A percentile compares a stretch with the other conserved stretches of the same genome.
These are phyloP conservation scores for Diorhabda sublineata DNA, from an alignment of 1,140 invertebrate genomes.

Conservation along the genomic window DNA sequence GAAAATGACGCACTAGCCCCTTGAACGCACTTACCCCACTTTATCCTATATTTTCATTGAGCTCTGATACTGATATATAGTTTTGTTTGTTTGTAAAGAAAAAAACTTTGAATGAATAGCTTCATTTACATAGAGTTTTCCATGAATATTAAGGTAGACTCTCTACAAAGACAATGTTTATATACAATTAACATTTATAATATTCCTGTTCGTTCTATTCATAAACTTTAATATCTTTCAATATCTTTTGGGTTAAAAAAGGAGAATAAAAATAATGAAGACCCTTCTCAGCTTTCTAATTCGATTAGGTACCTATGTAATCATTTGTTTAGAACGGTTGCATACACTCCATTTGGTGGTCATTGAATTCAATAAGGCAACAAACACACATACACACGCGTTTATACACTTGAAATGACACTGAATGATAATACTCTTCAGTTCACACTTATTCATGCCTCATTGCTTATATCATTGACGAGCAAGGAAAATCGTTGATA, in stretches of 20 bases:
- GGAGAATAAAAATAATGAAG: constrained; percentile 12
- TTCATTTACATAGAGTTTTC: no score
- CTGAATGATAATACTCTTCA: constrained; percentile 14
- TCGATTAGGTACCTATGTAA: constrained; percentile 20
- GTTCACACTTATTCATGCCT: constrained; percentile 15
- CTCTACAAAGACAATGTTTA: no score
- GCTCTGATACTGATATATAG: no score
- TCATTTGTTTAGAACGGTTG: constrained; percentile 21
- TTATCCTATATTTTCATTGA: no score
- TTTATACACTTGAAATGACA: constrained; percentile 16
- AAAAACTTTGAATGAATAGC: no score
- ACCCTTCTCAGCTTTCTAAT: constrained; percentile 8
- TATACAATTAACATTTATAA: no score
- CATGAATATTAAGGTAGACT: no score
- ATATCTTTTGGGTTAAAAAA: not conserved
- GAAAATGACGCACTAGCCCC: no score
- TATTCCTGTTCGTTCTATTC: no score
- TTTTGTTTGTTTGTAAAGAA: no score
- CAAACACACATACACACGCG: constrained; percentile 12
- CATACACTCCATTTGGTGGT: constrained; percentile 22
- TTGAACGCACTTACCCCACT: no score
- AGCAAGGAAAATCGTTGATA: no score
- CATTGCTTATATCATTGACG: constrained; percentile 5
- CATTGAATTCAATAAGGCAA: constrained; percentile 22
- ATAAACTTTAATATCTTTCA: not conserved